phyloP scores from a whole-genome alignment of 2,888 invertebrate genomes.

The Zeuzera pyrina region DNA sequence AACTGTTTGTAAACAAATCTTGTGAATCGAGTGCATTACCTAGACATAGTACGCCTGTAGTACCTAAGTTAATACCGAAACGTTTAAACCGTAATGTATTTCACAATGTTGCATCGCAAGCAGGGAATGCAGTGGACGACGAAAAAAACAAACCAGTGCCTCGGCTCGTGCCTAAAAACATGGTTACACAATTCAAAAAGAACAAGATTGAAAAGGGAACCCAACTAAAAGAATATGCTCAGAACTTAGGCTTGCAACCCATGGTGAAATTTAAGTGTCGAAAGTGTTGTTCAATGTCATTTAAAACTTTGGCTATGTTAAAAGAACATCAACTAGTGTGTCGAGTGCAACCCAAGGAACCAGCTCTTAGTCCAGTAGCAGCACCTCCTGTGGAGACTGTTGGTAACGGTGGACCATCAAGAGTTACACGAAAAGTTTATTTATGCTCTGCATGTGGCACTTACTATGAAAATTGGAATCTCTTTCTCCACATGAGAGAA shows the following conservation, averaged over 20 bases:
- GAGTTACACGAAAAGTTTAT: conserved; percentile 84
- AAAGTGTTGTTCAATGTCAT: conserved; percentile 80
- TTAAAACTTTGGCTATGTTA: conserved; percentile 76
- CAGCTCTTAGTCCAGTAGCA: conserved; percentile 51
- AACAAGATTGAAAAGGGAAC: conserved; percentile 55
- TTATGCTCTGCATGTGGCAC: conserved; percentile 87
- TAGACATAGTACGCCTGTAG: conserved; percentile 32
- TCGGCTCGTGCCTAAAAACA: conserved; percentile 62
- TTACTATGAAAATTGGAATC: conserved; percentile 89
- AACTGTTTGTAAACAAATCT: conserved; percentile 36
- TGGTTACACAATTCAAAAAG: conserved; percentile 57
- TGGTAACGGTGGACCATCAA: conserved; percentile 57
- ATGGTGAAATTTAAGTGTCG: conserved; percentile 82
- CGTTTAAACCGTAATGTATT: conserved; percentile 40
- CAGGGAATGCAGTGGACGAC: conserved; percentile 33
- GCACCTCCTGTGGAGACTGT: conserved; percentile 42
- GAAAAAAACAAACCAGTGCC: conserved; percentile 62
- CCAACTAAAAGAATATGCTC: conserved; percentile 76
- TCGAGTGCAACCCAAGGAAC: conserved; percentile 57
- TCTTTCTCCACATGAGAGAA: conserved; percentile 88
- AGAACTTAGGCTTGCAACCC: conserved; percentile 80
- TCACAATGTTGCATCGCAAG: conserved; percentile 47
- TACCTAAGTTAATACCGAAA: conserved; percentile 57
- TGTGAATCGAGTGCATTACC: conserved; percentile 39
- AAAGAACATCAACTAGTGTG: conserved; percentile 81